Conservation (phyloP, 2,888 invertebrate species). For the Tridacna gigas region DNA sequence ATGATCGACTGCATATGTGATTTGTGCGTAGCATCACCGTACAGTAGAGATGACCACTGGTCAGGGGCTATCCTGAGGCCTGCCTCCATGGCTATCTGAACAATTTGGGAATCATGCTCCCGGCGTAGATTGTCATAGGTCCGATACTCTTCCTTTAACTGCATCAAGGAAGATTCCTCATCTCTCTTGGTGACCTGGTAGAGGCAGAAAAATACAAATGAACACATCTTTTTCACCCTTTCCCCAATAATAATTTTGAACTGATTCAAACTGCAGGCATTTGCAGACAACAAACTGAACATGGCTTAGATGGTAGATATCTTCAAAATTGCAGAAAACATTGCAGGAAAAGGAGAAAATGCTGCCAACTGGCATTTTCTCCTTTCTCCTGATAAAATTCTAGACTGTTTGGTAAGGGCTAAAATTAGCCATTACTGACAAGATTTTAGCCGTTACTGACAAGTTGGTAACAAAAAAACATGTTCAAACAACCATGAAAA, state of each 20-base stretch:
- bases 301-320: no score
- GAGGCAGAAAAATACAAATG: not conserved
- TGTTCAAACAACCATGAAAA: no score
- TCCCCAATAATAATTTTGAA: no score
- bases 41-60: slow-evolving; percentile 98
- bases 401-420: no score
- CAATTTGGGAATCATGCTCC: slow-evolving; percentile 99
- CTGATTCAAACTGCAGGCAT: no score
- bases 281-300: no score
- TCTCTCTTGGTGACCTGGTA: slow-evolving; percentile 96
- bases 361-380: not conserved
- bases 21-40: slow-evolving; percentile 97
- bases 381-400: no score
- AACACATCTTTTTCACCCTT: no score
- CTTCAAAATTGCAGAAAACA: slow-evolving; percentile 3
- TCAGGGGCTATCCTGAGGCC: slow-evolving; percentile 98
- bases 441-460: no score
- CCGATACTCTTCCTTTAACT: slow-evolving; percentile 97
- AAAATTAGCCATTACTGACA: no score
- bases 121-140: slow-evolving; percentile 96
- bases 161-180: slow-evolving; percentile 98
- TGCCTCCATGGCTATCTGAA: slow-evolving; percentile 98
- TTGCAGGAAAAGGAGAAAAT: not conserved
- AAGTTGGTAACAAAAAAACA: no score
- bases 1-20: slow-evolving; percentile 96